These are phyloP conservation scores for Hyles lineata DNA, from an alignment of 2,888 invertebrate species.

Conservation along the genomic window DNA sequence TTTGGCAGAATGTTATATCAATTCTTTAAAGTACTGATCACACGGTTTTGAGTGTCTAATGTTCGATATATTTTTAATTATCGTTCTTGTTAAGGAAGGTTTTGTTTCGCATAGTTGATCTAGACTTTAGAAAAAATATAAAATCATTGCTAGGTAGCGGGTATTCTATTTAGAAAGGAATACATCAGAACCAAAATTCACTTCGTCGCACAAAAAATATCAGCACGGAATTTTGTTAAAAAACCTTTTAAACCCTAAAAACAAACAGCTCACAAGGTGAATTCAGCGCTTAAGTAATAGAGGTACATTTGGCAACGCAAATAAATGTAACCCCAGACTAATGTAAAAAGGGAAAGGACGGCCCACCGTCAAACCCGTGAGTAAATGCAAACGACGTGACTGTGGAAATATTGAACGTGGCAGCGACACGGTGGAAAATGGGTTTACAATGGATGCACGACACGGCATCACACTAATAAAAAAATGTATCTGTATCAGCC, in stretches of 20 bases:
- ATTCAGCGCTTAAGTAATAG: conserved; percentile 29
- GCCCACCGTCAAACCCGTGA: conserved; percentile 28
- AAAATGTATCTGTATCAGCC: no score
- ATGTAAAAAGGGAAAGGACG: conserved; percentile 42
- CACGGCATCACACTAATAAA: neutral
- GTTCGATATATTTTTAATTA: no score
- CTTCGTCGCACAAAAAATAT: no score
- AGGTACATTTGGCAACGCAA: conserved; percentile 37
- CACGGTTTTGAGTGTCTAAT: no score
- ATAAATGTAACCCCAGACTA: conserved; percentile 41
- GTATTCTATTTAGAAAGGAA: no score
- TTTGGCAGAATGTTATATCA: no score
- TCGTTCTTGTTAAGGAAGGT: no score
- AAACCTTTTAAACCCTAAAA: conserved; percentile 2
- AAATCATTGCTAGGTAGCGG: no score
- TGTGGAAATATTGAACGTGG: conserved; percentile 30
- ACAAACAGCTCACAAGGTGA: conserved; percentile 13
- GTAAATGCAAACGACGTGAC: conserved; percentile 33
- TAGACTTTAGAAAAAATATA: no score
- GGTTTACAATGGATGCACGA: conserved; percentile 3
- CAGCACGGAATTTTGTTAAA: neutral
- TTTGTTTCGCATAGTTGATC: no score
- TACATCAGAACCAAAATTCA: no score
- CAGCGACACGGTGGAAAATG: conserved; percentile 18
- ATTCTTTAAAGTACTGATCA: no score